A percentile compares a stretch with the other conserved stretches of the same genome.
These are phyloP conservation scores for Drosophila histrio DNA, from an alignment of 2,888 invertebrate genomes.

Conservation along the genomic window DNA sequence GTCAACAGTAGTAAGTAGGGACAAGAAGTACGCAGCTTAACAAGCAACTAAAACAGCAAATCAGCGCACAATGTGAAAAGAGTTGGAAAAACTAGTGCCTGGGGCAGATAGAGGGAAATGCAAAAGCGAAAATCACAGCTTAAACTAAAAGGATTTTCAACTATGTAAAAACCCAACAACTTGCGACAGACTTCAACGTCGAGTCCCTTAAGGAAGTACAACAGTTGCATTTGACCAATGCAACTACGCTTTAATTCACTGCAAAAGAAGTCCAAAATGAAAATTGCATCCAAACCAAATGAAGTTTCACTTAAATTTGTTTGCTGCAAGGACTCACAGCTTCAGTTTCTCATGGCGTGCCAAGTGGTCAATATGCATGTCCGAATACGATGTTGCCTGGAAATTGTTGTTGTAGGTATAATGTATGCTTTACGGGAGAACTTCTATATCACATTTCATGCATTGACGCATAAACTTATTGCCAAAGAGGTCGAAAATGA, in stretches of 20 bases:
- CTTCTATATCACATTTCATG: no score
- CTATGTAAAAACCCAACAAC: slow-evolving; percentile 14
- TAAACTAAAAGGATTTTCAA: slow-evolving; percentile 56
- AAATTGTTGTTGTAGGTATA: no score
- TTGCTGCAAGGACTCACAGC: background rate
- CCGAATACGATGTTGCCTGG: no score
- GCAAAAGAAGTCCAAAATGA: background rate
- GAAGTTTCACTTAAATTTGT: background rate
- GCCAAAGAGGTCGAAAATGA: background rate
- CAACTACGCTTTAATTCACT: slow-evolving; percentile 4
- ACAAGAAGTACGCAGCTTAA: slow-evolving; percentile 70
- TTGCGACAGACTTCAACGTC: slow-evolving; percentile 7
- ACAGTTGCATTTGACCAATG: slow-evolving; percentile 4
- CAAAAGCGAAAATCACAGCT: slow-evolving; percentile 36
- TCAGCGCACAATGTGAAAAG: slow-evolving; percentile 71
- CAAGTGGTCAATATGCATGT: no score
- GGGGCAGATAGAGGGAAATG: slow-evolving; percentile 11
- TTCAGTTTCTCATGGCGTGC: no score
- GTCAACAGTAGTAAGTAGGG: slow-evolving; percentile 69
- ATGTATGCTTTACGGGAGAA: no score
- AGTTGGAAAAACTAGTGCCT: slow-evolving; percentile 46
- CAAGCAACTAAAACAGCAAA: slow-evolving; percentile 70
- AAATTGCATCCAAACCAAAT: background rate
- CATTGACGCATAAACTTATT: slow-evolving; percentile 1
- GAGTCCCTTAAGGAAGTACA: slow-evolving; percentile 4